phyloP scores from a whole-genome alignment of 2,888 invertebrate species.

The Alloplasta piceator region DNA sequence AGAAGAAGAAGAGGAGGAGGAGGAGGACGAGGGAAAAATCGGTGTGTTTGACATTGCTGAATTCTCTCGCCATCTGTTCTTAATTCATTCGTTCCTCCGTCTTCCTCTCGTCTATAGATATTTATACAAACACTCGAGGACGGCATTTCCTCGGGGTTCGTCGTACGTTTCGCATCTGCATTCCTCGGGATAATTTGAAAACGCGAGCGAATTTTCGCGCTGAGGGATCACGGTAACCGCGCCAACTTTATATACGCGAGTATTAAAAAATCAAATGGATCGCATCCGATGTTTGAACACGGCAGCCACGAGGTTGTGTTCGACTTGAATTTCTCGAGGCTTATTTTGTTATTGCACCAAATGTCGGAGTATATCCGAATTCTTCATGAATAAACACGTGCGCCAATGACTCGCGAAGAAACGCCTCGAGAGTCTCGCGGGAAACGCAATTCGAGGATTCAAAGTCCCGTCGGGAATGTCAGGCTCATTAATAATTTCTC shows the following conservation, averaged over 20 bases:
- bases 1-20: not conserved
- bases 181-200: slow-evolving; percentile 56
- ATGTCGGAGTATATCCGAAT: slow-evolving; percentile 57
- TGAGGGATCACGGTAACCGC: no score
- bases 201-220: slow-evolving; percentile 42
- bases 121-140: slow-evolving; percentile 16
- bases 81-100: slow-evolving; percentile 51
- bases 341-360: no score
- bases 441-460: slow-evolving; percentile 69
- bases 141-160: slow-evolving; percentile 29
- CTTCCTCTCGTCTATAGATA: not conserved
- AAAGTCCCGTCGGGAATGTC: slow-evolving; percentile 79
- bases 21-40: not conserved
- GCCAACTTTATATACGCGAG: slow-evolving; percentile 1
- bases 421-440: slow-evolving; percentile 58
- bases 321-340: no score
- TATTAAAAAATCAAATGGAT: slow-evolving; percentile 10
- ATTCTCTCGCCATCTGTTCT: slow-evolving; percentile 54
- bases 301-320: slow-evolving; percentile 22
- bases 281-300: not conserved
- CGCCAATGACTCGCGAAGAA: not conserved
- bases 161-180: slow-evolving; percentile 26
- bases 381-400: slow-evolving; percentile 40
- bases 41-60: slow-evolving; percentile 19
- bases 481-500: slow-evolving; percentile 80